Evolutionary conservation across 2,797 vertebrate species (phyloP).

Genomic region (Intellagama lesueurii): DNA sequence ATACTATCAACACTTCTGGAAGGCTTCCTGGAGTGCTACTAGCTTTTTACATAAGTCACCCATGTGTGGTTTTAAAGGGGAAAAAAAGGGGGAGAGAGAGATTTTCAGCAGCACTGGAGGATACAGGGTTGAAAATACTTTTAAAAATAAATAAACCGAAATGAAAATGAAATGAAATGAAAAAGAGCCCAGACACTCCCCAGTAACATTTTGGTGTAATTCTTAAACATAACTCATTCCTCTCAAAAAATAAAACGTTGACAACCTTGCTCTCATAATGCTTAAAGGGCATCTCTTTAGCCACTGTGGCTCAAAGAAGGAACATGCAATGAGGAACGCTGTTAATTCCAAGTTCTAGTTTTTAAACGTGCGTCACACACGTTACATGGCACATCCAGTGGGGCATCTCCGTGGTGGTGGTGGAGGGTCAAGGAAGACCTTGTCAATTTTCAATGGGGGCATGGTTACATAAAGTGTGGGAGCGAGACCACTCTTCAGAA

Average conservation of each 20-base stretch:
- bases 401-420: too few relatives aligned
- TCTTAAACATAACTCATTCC: background rate
- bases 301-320: background rate
- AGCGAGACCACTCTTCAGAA: conserved; percentile 53
- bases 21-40: too few relatives aligned
- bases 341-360: background rate
- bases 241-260: background rate
- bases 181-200: background rate
- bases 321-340: background rate
- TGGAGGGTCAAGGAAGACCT: background rate
- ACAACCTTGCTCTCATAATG: background rate
- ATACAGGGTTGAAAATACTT: too few relatives aligned
- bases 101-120: too few relatives aligned
- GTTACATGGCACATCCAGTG: too few relatives aligned
- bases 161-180: background rate
- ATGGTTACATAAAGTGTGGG: conserved; percentile 52
- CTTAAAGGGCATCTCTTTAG: background rate
- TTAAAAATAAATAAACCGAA: too few relatives aligned
- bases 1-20: too few relatives aligned
- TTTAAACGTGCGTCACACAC: background rate
- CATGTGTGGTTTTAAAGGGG: too few relatives aligned
- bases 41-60: too few relatives aligned
- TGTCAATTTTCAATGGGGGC: background rate
- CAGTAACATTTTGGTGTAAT: background rate
- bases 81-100: too few relatives aligned